Base-by-base conservation (phyloP, 1,140 invertebrate species). In the Megalopta genalis region DNA sequence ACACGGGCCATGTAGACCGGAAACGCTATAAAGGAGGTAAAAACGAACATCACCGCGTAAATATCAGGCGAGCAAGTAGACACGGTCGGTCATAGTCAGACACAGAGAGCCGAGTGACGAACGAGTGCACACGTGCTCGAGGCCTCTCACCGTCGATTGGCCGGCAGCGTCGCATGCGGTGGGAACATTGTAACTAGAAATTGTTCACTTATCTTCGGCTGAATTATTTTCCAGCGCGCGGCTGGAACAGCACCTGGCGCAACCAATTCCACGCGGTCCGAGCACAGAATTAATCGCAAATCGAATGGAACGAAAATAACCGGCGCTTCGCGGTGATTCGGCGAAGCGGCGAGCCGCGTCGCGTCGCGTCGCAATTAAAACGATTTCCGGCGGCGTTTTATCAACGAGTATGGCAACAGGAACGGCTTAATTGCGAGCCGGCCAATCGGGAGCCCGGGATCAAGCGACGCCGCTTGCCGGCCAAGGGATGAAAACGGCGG, bases 321-420 rank as follows among this genome's bases (percentile, higher is more conserved):
- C 49, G n/a, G 27, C 62, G 27, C 14, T 12, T 46, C 64, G n/a
- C 39, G 12, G 5, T 16, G 60, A 63, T 67, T 49, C 60, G 21
- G 18, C 32, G 32, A 9, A 6, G 18, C 49, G 42, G 7, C 25
- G 10, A n/a, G n/a, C n/a, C 8, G 65, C 37, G 74, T 9, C 14
- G 60, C 49, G n/a, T n/a, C 8, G 65, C 37, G 74, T 9, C 14
- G 60, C 49, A 65, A 78, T 78, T 78, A 78, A 78, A 78, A 78
- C 62, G 68, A 78, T 78, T 60, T 10, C 16, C 39, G 9, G 9
- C 2, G 59, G 37, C 69, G 69, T 78, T 78, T 78, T 78, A 78
- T 78, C 76, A 21, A 32, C 32, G 23, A 39, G 46, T 46, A 77
- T 64, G 46, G 32, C 68, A 9, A 72, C 39, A 32, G 23, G 27